Percentiles rank a stretch among this genome's conserved stretches.
phyloP scores from a whole-genome alignment of 2,888 invertebrate species.

The Hetaerina titia region DNA sequence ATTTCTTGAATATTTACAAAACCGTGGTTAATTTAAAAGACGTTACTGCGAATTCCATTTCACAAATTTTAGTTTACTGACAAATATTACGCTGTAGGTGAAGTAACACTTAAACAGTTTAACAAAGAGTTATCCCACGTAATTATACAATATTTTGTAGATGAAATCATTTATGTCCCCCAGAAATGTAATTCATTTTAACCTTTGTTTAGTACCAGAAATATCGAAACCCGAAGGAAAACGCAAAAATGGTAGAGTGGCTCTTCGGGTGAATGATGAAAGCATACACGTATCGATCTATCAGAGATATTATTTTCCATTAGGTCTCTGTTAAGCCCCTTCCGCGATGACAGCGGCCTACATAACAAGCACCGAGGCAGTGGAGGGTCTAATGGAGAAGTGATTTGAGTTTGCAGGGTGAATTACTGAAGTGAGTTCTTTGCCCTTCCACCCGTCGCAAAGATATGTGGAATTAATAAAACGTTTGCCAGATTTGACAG shows the following conservation, averaged over 20 bases:
- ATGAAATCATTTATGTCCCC: too few relatives aligned
- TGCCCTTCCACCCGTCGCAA: not conserved
- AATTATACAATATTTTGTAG: too few relatives aligned
- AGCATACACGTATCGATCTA: conserved; percentile 24
- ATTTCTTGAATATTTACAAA: too few relatives aligned
- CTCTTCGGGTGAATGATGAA: not conserved
- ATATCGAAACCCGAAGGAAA: not conserved
- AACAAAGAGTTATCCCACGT: too few relatives aligned
- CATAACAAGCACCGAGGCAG: not conserved
- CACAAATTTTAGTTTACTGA: too few relatives aligned
- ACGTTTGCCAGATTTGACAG: not conserved
- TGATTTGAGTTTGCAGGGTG: conserved; percentile 38
- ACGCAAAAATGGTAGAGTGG: not conserved
- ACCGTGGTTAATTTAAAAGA: too few relatives aligned
- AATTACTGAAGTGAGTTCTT: conserved; percentile 45
- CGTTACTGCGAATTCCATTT: too few relatives aligned
- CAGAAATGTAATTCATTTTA: not conserved
- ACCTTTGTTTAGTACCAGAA: not conserved
- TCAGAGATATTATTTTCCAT: conserved; percentile 40
- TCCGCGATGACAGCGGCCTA: conserved; percentile 17
- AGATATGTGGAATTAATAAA: conserved; percentile 9
- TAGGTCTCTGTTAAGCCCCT: conserved; percentile 25
- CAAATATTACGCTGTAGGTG: too few relatives aligned
- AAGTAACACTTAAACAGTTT: too few relatives aligned
- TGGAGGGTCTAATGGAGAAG: conserved; percentile 41